These are phyloP conservation scores for Polymixis flavicincta DNA, from an alignment of 2,888 invertebrate species.

Conservation along the genomic window DNA sequence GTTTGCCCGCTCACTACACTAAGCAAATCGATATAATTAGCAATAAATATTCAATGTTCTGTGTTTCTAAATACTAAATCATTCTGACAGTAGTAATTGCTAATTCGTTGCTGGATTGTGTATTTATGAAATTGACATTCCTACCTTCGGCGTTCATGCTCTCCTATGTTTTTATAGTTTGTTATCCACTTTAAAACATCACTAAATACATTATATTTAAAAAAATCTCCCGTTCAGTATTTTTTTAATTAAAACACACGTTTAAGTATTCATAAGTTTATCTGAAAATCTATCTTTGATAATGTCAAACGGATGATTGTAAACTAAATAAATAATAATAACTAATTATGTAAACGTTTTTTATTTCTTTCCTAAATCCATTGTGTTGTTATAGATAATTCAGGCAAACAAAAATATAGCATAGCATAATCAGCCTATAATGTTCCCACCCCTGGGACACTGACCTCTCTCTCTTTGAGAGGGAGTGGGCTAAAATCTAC, in stretches of 20 bases:
- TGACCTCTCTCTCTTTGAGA: too few relatives aligned
- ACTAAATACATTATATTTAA: neutral
- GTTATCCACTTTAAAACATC: neutral
- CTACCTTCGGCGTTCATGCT: neutral
- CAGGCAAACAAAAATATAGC: too few relatives aligned
- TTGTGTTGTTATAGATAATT: neutral
- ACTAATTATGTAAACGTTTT: constrained; percentile 29
- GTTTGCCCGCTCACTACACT: constrained; percentile 2
- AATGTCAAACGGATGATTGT: constrained; percentile 39
- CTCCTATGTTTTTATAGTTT: neutral
- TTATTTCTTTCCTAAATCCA: constrained; percentile 26
- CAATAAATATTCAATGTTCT: constrained; percentile 40
- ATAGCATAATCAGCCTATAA: too few relatives aligned
- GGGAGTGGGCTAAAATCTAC: too few relatives aligned
- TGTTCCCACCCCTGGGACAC: too few relatives aligned
- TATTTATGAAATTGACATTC: neutral
- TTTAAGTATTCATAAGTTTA: constrained; percentile 36
- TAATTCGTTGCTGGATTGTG: neutral
- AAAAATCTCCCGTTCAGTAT: neutral
- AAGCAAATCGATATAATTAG: neutral
- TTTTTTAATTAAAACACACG: constrained; percentile 38
- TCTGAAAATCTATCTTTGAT: constrained; percentile 10
- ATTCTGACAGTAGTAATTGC: constrained; percentile 16
- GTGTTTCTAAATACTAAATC: constrained; percentile 14
- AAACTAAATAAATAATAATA: constrained; percentile 51